These are phyloP conservation scores for Aphelenchoides fujianensis DNA, from an alignment of 1,140 invertebrate species.

Conservation along the genomic window DNA sequence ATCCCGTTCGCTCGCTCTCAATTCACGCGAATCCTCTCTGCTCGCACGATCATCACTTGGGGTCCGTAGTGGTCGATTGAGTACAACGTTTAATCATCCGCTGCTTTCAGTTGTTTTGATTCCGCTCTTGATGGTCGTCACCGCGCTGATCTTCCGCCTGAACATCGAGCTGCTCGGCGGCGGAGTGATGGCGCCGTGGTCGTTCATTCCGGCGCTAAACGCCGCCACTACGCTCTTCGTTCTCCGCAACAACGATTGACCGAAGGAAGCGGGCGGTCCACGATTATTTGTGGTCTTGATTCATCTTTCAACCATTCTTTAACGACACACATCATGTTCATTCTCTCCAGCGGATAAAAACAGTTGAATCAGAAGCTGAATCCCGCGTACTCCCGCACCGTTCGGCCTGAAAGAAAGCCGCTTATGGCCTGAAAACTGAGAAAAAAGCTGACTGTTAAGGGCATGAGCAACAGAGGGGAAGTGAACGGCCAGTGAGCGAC, in stretches of 20 bases:
- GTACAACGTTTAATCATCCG: too few species aligned
- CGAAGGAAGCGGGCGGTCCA: neutral
- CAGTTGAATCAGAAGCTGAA: slow-evolving; percentile 7
- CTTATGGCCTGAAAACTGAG: neutral
- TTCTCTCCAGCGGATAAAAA: neutral
- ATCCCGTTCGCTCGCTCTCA: neutral
- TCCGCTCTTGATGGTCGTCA: neutral
- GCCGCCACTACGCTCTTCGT: neutral
- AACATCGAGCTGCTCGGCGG: neutral
- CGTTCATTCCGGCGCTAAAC: neutral
- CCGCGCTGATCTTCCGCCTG: neutral
- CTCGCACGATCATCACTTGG: slow-evolving; percentile 3
- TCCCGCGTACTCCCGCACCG: neutral
- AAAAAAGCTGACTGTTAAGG: neutral
- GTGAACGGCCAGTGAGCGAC: neutral
- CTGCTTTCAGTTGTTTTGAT: neutral
- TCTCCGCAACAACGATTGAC: neutral
- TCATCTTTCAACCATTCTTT: neutral
- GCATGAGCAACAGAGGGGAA: slow-evolving; percentile 7
- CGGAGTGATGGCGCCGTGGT: neutral
- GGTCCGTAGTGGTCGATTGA: too few species aligned
- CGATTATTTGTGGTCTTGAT: neutral
- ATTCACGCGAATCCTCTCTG: neutral
- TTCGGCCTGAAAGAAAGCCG: slow-evolving; percentile 12
- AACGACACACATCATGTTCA: neutral